A percentile compares a stretch with the other conserved stretches of the same genome.
Conservation (phyloP, 2,113 vertebrate species). For the Alces alces region DNA sequence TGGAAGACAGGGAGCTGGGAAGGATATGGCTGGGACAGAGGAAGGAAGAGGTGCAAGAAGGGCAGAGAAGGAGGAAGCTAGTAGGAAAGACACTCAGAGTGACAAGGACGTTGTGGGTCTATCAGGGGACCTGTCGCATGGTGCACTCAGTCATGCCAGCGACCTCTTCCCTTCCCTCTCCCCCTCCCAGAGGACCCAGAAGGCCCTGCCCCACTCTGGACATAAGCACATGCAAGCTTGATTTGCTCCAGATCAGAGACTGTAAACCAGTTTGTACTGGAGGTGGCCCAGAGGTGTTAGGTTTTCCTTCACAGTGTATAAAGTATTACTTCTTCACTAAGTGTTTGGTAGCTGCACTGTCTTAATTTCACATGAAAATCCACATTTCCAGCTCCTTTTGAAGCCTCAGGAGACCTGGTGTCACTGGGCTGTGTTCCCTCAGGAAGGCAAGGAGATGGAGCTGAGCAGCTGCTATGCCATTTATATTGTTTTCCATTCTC, state of each 20-base stretch:
- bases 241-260: background rate
- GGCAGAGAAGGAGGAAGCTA: background rate
- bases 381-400: background rate
- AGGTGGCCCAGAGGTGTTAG: background rate
- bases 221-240: background rate
- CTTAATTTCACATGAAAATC: background rate
- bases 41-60: no score
- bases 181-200: background rate
- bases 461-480: background rate
- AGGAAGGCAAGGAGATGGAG: background rate
- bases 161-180: background rate
- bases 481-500: background rate
- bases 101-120: background rate
- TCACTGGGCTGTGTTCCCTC: background rate
- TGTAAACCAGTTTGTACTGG: background rate
- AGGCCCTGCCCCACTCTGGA: background rate
- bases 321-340: background rate
- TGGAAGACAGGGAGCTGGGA: background rate
- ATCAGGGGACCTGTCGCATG: background rate
- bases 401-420: background rate
- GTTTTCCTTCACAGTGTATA: background rate
- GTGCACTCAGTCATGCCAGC: background rate
- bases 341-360: background rate
- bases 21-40: fast-evolving
- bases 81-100: background rate